These are phyloP conservation scores for Ceyx melanurus DNA, from an alignment of 2,113 vertebrate species.

Conservation along the genomic window DNA sequence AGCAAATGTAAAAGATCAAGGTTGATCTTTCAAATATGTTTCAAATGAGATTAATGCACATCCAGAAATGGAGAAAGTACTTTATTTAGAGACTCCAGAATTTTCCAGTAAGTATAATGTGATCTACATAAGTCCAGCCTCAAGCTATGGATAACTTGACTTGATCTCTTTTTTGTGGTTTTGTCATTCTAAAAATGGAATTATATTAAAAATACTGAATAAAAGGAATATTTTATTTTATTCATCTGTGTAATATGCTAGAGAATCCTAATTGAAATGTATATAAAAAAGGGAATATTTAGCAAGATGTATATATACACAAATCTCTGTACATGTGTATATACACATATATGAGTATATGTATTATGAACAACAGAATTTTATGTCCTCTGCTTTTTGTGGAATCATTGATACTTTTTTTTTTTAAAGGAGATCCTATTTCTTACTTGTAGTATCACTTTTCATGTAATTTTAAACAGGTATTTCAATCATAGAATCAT, in stretches of 20 bases:
- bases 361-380: neutral
- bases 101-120: neutral
- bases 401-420: neutral
- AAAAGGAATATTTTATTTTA: neutral
- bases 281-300: neutral
- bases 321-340: neutral
- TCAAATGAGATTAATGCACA: neutral
- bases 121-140: neutral
- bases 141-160: neutral
- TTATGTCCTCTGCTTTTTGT: neutral
- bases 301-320: neutral
- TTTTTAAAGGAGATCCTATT: neutral
- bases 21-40: neutral
- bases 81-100: neutral
- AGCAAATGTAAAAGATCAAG: neutral
- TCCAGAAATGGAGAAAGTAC: neutral
- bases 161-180: neutral
- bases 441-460: neutral
- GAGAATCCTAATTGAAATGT: neutral
- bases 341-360: rapidly evolving
- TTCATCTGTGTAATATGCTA: neutral
- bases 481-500: neutral
- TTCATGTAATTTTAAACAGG: neutral
- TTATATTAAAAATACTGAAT: neutral
- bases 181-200: neutral